These are phyloP conservation scores for Nannospalax galili DNA, from an alignment of 2,113 vertebrate genomes.

Conservation along the genomic window DNA sequence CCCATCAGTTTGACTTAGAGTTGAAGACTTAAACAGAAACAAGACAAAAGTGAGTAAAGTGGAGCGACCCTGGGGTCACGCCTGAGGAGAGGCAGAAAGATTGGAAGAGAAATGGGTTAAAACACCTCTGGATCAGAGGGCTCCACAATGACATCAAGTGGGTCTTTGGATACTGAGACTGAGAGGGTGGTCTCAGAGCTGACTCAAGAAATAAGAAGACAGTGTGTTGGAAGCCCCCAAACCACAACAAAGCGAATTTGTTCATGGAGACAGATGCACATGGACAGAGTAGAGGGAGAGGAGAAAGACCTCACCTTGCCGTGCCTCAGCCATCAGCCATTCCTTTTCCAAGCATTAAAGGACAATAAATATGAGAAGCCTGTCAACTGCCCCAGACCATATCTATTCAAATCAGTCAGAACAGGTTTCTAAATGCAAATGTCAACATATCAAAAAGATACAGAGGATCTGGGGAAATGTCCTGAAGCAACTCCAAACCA, in stretches of 20 bases:
- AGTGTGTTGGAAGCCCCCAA: background rate
- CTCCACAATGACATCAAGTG: background rate
- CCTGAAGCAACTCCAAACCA: background rate
- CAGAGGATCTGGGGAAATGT: background rate
- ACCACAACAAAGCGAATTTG: background rate
- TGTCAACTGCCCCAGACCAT: background rate
- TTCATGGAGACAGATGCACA: background rate
- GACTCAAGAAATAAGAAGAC: background rate
- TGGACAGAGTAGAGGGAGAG: background rate
- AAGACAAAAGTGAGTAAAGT: background rate
- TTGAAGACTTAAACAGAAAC: background rate
- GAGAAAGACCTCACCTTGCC: background rate
- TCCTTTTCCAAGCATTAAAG: background rate
- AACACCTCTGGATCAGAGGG: background rate
- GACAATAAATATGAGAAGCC: background rate
- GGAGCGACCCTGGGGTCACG: background rate
- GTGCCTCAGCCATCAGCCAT: background rate
- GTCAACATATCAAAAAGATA: constrained; percentile 11
- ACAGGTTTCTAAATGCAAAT: constrained; percentile 44
- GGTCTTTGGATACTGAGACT: background rate
- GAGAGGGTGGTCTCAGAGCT: background rate
- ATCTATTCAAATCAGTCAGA: constrained; percentile 57
- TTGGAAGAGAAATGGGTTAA: background rate
- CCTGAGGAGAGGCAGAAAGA: background rate
- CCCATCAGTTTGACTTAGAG: background rate